Conservation (phyloP, 2,888 invertebrate genomes). For the Kryphioiulus occultus region DNA sequence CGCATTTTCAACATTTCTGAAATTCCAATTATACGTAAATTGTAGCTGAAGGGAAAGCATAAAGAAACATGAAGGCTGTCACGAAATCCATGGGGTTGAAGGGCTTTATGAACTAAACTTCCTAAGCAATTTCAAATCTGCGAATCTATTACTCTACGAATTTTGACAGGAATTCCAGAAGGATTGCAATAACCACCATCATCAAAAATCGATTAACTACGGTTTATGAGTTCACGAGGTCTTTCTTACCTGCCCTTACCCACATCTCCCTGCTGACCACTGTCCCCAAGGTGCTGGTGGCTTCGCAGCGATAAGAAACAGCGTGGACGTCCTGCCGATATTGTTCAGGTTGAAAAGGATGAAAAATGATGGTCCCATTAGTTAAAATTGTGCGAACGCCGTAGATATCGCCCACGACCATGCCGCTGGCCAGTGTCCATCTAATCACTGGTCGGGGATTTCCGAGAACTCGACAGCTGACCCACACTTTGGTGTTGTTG, state of each 20-base stretch:
- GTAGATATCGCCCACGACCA: slow-evolving; percentile 12
- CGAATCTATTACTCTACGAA: not conserved
- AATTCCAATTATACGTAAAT: too few relatives aligned
- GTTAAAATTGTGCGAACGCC: slow-evolving; percentile 43
- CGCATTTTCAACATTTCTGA: too few relatives aligned
- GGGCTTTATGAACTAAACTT: too few relatives aligned
- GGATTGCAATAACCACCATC: not conserved
- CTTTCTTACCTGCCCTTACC: slow-evolving; percentile 50
- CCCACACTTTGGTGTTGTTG: slow-evolving; percentile 51
- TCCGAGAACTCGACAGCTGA: slow-evolving; percentile 44
- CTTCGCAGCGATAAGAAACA: slow-evolving; percentile 48
- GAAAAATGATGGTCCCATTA: slow-evolving; percentile 51
- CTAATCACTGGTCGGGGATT: slow-evolving; percentile 43
- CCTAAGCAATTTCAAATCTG: too few relatives aligned
- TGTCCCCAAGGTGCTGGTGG: slow-evolving; percentile 47
- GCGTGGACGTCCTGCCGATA: slow-evolving; percentile 51
- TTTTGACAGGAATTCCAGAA: not conserved
- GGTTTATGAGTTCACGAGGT: not conserved
- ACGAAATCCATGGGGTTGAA: too few relatives aligned
- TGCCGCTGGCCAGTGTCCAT: slow-evolving; percentile 44
- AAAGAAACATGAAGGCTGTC: too few relatives aligned
- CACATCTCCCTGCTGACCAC: slow-evolving; percentile 50
- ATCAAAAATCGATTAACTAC: not conserved
- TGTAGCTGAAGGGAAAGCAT: too few relatives aligned
- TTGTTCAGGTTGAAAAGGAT: slow-evolving; percentile 49